A percentile compares a stretch with the other conserved stretches of the same genome.
These are phyloP conservation scores for Sinotaia quadrata DNA, from an alignment of 2,888 invertebrate species.

Conservation along the genomic window DNA sequence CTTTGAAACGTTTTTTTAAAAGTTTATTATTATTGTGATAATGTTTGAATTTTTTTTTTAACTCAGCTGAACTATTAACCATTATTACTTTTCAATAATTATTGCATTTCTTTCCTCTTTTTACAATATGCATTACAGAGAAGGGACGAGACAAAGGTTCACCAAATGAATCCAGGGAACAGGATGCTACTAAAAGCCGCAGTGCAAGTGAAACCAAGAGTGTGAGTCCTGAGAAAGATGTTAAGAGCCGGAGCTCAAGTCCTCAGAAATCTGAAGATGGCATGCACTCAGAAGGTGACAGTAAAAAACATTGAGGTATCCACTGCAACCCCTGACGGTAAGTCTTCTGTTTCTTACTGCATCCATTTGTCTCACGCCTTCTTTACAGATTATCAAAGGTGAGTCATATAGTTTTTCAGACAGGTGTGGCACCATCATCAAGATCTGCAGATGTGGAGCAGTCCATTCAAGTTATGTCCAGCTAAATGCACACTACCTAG, in stretches of 20 bases:
- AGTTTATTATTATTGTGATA: too few species aligned
- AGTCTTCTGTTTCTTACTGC: neutral
- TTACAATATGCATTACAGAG: neutral
- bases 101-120: neutral
- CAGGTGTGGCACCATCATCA: neutral
- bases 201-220: neutral
- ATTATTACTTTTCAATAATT: too few species aligned
- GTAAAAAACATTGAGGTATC: conserved; percentile 28
- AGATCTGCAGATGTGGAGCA: neutral
- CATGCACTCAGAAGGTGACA: conserved; percentile 24
- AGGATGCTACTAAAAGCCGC: conserved; percentile 3
- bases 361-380: conserved; percentile 4
- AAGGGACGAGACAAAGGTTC: conserved; percentile 1
- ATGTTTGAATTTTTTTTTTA: too few species aligned
- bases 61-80: too few species aligned
- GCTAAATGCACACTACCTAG: neutral
- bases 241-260: neutral
- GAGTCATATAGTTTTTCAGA: neutral
- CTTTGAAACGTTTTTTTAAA: too few species aligned
- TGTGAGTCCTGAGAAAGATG: neutral
- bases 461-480: neutral
- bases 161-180: conserved; percentile 5
- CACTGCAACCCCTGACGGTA: conserved; percentile 17
- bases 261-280: conserved; percentile 1
- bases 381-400: conserved; percentile 9